Evolutionary conservation across 2,797 vertebrate genomes (phyloP).

Genomic region (Acestrorhynchus altus): DNA sequence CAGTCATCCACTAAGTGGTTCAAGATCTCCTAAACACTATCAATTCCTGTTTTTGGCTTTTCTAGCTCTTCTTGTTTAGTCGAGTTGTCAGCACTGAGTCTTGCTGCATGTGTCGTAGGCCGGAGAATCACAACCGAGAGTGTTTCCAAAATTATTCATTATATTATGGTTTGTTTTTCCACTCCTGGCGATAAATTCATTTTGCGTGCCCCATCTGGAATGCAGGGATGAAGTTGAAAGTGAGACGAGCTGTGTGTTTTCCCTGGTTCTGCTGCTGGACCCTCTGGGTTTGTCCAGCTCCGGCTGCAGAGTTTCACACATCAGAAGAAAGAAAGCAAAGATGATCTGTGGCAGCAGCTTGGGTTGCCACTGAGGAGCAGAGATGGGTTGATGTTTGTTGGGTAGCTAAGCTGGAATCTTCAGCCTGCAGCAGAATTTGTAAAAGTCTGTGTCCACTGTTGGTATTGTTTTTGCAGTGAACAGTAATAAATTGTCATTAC

Average conservation of each 20-base stretch:
- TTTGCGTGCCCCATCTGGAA: constrained; percentile 50
- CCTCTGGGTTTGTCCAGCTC: constrained; percentile 34
- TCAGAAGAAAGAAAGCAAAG: constrained; percentile 13
- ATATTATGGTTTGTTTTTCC: constrained; percentile 52
- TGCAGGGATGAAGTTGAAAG: constrained; percentile 8
- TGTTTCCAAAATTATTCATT: constrained; percentile 40
- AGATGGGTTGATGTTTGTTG: neutral
- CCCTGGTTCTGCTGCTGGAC: neutral
- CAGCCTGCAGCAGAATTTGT: no score
- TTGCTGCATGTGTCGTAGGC: constrained; percentile 34
- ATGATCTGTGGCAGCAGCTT: neutral
- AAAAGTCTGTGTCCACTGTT: no score
- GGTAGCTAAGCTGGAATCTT: neutral
- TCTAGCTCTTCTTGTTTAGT: constrained; percentile 42
- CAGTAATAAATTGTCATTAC: no score
- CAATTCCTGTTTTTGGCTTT: neutral
- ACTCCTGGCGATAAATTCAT: constrained; percentile 51
- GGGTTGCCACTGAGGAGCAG: neutral
- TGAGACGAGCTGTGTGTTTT: neutral
- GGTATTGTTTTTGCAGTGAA: no score
- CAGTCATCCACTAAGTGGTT: constrained; percentile 17
- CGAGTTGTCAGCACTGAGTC: constrained; percentile 28
- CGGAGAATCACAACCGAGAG: constrained; percentile 27
- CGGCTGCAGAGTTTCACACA: constrained; percentile 11
- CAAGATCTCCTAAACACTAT: constrained; percentile 6